These are phyloP conservation scores for Cirrhinus molitorella DNA, from an alignment of 2,797 vertebrate species.

Conservation along the genomic window DNA sequence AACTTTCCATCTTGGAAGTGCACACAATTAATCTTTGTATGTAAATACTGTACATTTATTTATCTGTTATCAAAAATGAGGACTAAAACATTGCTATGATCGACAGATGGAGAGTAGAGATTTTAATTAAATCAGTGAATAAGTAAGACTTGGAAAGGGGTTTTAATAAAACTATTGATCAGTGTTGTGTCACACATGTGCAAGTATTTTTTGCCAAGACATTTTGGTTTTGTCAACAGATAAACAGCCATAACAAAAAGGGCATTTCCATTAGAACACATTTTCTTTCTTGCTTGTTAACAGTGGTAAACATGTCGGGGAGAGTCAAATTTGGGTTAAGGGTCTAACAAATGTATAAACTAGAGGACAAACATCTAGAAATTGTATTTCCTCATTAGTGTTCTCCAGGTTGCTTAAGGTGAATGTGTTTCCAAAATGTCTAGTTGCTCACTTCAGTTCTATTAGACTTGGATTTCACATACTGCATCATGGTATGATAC, in stretches of 20 bases:
- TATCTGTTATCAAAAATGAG: not conserved
- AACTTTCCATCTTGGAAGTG: not conserved
- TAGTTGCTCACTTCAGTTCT: not conserved
- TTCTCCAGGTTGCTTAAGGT: not conserved
- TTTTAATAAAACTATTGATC: not conserved
- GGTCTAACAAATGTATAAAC: not conserved
- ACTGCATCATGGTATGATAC: not conserved
- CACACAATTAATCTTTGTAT: not conserved
- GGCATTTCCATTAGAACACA: not conserved
- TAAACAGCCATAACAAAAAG: not conserved
- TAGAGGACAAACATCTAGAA: accelerated
- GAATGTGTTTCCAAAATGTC: not conserved
- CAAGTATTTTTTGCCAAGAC: not conserved
- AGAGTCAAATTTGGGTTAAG: not conserved
- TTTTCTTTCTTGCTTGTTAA: not conserved
- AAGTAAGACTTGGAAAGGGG: not conserved
- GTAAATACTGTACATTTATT: not conserved
- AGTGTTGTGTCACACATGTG: not conserved
- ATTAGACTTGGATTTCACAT: not conserved
- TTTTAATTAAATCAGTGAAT: not conserved
- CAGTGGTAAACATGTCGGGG: not conserved
- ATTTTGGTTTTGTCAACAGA: not conserved
- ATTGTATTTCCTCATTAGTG: not conserved
- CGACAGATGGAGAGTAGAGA: not conserved
- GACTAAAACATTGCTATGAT: not conserved